Evolutionary conservation across 1,140 invertebrate genomes (phyloP).

Genomic region (Heliothis virescens): DNA sequence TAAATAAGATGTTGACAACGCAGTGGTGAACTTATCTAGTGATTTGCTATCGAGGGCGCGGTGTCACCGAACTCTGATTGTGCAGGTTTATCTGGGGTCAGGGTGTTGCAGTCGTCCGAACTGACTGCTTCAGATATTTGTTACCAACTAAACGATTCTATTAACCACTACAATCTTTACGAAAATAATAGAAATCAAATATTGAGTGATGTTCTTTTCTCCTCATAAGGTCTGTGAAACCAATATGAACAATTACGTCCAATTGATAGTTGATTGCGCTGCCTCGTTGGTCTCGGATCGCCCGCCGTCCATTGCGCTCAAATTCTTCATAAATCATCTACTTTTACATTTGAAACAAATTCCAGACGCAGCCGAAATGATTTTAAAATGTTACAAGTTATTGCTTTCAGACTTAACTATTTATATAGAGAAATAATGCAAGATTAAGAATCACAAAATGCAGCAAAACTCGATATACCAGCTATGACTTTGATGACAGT

Average conservation of each 20-base stretch:
- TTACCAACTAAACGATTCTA: conserved; percentile 44
- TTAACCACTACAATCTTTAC: background rate
- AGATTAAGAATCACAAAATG: background rate
- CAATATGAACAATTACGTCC: conserved; percentile 70
- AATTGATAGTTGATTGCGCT: conserved; percentile 63
- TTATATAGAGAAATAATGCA: background rate
- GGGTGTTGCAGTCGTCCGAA: conserved; percentile 49
- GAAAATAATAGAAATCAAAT: background rate
- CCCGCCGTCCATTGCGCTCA: conserved; percentile 45
- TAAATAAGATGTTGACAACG: conserved; percentile 37
- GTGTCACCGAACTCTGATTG: conserved; percentile 67
- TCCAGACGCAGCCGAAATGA: background rate
- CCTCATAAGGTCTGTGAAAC: conserved; percentile 53
- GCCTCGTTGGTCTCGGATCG: conserved; percentile 48
- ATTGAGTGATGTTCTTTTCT: conserved; percentile 40
- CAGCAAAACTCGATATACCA: background rate
- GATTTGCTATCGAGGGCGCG: conserved; percentile 61
- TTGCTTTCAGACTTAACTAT: background rate
- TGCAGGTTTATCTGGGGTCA: conserved; percentile 74
- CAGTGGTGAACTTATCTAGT: conserved; percentile 54
- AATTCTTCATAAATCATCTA: conserved; percentile 50
- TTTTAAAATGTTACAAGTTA: background rate
- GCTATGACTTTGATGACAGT: conserved; percentile 7
- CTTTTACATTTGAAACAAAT: conserved; percentile 29
- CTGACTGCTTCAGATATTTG: conserved; percentile 39